Evolutionary conservation across 2,888 invertebrate species (phyloP).

Genomic region (Pseudoips prasinana): DNA sequence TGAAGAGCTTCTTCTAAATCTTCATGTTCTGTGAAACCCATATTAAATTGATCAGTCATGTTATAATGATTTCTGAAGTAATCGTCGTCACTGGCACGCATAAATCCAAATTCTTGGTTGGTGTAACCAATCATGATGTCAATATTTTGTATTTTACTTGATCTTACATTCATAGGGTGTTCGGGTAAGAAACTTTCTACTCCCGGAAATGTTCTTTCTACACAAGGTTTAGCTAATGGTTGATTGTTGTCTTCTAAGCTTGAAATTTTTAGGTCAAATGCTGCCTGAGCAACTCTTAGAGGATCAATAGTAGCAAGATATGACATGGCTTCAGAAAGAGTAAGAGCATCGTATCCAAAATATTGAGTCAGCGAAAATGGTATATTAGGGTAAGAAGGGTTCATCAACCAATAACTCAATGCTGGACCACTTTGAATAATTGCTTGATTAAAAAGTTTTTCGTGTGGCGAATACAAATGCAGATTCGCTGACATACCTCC

Average conservation of each 20-base stretch:
- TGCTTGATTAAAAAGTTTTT: conserved; percentile 42
- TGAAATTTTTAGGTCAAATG: conserved; percentile 25
- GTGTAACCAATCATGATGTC: conserved; percentile 14
- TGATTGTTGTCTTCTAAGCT: conserved; percentile 36
- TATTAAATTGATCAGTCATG: conserved; percentile 4
- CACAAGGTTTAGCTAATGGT: conserved; percentile 7
- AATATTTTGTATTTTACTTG: conserved; percentile 9
- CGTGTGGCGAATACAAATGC: conserved; percentile 42
- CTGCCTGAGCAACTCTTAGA: conserved; percentile 30
- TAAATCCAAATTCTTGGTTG: conserved; percentile 8
- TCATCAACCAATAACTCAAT: conserved; percentile 30
- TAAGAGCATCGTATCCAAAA: conserved; percentile 33
- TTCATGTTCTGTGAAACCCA: conserved; percentile 9
- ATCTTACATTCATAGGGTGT: too few relatives aligned
- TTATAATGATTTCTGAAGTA: conserved; percentile 5
- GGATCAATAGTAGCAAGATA: conserved; percentile 36
- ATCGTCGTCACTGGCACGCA: not conserved
- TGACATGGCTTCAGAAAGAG: conserved; percentile 37
- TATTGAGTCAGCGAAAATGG: conserved; percentile 42
- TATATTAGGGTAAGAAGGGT: conserved; percentile 36
- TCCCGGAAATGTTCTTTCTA: conserved; percentile 12
- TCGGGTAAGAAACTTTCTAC: conserved; percentile 16
- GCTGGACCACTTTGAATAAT: conserved; percentile 52
- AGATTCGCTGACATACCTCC: conserved; percentile 50
- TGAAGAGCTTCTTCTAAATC: conserved; percentile 6